Percentiles rank a stretch among this genome's conserved stretches.
Evolutionary conservation across 2,797 vertebrate species (phyloP).

Genomic region (Thripadectes ignobilis): DNA sequence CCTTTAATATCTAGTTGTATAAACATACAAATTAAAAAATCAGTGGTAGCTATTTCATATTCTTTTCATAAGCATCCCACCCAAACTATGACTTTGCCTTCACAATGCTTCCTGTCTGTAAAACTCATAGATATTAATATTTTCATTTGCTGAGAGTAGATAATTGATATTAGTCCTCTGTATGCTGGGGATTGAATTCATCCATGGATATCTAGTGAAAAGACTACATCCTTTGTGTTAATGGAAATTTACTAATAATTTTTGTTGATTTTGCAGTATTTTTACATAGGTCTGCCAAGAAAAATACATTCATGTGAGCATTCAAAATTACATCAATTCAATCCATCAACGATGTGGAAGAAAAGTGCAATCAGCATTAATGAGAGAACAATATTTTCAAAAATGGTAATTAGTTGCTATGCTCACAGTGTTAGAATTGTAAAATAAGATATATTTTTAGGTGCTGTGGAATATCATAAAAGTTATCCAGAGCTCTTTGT

Average conservation of each 20-base stretch:
- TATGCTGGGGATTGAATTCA: background rate
- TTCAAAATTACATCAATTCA: background rate
- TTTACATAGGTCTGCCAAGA: background rate
- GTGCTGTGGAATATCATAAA: background rate
- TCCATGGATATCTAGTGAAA: background rate
- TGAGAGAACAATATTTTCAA: background rate
- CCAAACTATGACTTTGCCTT: background rate
- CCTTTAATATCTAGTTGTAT: background rate
- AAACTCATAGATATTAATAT: background rate
- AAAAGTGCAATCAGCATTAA: background rate
- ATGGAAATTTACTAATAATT: background rate
- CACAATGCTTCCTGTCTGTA: background rate
- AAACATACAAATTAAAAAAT: background rate
- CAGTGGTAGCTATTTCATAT: background rate
- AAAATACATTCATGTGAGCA: background rate
- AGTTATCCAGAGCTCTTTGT: background rate
- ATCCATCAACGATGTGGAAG: background rate
- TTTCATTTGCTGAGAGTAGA: background rate
- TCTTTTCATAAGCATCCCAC: background rate
- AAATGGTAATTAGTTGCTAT: background rate
- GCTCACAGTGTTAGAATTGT: background rate
- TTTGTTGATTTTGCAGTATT: background rate
- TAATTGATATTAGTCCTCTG: background rate
- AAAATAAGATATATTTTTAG: background rate
- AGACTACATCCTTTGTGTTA: background rate